phyloP scores from a whole-genome alignment of 2,113 vertebrate genomes.

The Microtus pennsylvanicus region DNA sequence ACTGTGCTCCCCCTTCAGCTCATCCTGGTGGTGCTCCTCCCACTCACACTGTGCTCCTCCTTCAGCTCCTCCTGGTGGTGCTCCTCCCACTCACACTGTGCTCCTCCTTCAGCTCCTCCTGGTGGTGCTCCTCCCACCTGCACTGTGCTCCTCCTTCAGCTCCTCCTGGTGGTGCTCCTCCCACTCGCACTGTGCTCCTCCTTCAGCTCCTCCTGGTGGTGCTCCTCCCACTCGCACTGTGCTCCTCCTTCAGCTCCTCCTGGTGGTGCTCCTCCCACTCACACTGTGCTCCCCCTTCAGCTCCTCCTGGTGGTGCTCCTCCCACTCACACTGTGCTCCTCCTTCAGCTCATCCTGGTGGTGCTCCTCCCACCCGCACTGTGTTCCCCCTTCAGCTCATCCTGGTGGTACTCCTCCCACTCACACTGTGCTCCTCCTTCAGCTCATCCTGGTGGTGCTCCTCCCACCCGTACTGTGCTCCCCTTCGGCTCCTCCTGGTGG shows the following conservation, averaged over 20 bases:
- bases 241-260: neutral
- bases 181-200: too few species aligned
- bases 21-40: too few species aligned
- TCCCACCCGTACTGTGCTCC: neutral
- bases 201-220: neutral
- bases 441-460: neutral
- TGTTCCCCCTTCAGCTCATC: too few species aligned
- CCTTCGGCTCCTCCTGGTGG: neutral
- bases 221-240: neutral
- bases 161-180: too few species aligned
- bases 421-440: neutral
- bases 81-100: neutral
- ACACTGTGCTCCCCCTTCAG: too few species aligned
- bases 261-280: too few species aligned
- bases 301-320: too few species aligned
- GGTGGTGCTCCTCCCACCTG: neutral
- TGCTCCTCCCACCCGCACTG: too few species aligned
- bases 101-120: neutral
- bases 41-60: fast-evolving
- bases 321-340: too few species aligned
- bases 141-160: neutral
- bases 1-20: too few species aligned
- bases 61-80: neutral
- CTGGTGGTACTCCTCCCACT: too few species aligned
- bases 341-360: neutral